Conservation (phyloP, 1,140 invertebrate species). For the Pogonus chalceus region DNA sequence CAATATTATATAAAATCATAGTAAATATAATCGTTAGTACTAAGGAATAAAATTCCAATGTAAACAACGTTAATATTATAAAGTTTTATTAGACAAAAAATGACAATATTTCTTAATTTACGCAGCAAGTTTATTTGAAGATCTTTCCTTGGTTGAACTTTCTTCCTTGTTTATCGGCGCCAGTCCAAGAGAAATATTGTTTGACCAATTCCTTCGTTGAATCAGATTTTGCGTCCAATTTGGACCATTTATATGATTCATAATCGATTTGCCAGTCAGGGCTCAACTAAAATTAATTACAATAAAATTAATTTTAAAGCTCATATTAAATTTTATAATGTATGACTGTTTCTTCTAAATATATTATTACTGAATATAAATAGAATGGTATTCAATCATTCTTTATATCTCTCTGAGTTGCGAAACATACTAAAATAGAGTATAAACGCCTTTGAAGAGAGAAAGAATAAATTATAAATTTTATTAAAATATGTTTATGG, state of each 20-base stretch:
- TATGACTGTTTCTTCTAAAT: neutral
- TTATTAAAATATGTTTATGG: neutral
- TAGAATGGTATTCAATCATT: neutral
- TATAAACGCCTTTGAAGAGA: neutral
- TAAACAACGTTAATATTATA: slow-evolving; percentile 2
- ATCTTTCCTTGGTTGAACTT: slow-evolving; percentile 98
- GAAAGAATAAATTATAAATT: slow-evolving; percentile 1
- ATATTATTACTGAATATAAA: neutral
- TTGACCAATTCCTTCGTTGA: slow-evolving; percentile 85
- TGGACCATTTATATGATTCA: slow-evolving; percentile 93
- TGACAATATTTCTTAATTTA: neutral
- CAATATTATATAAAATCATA: too few relatives aligned
- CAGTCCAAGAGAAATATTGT: slow-evolving; percentile 89
- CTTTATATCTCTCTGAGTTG: neutral
- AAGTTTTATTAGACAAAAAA: slow-evolving; percentile 5
- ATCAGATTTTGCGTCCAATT: slow-evolving; percentile 72
- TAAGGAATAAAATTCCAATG: neutral
- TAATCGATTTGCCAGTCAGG: slow-evolving; percentile 96
- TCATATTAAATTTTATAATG: neutral
- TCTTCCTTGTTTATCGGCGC: slow-evolving; percentile 76
- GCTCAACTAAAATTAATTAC: slow-evolving; percentile 49
- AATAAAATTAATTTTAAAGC: neutral
- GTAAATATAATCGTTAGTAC: neutral
- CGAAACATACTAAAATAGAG: neutral
- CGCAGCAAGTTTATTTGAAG: slow-evolving; percentile 75